Evolutionary conservation across 2,888 invertebrate species (phyloP).

Genomic region (Leistus spinibarbis): DNA sequence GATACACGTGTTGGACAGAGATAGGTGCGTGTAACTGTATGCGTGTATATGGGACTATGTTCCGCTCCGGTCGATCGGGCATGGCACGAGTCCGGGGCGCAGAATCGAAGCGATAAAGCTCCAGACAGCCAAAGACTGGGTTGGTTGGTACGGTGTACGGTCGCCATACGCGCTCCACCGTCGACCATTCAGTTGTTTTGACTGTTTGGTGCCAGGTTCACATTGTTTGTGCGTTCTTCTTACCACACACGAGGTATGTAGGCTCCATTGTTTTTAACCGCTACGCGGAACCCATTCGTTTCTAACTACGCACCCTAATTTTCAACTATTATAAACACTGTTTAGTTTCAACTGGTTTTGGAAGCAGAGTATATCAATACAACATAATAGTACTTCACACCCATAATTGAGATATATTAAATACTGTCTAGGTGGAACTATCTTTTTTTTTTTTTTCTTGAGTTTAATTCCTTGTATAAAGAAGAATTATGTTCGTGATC

Average conservation of each 20-base stretch:
- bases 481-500: no score
- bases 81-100: background rate
- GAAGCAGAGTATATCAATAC: no score
- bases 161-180: background rate
- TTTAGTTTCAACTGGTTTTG: background rate
- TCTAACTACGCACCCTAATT: background rate
- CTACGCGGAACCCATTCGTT: background rate
- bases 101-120: slow-evolving; percentile 8
- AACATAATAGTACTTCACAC: no score
- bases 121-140: background rate
- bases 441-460: no score
- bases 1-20: background rate
- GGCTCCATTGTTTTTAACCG: background rate
- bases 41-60: background rate
- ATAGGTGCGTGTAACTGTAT: background rate
- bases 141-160: background rate
- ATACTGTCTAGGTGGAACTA: no score
- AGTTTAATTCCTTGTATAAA: no score
- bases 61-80: slow-evolving; percentile 1
- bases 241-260: slow-evolving; percentile 6
- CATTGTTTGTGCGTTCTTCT: background rate
- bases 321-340: background rate
- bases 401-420: no score
- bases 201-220: slow-evolving; percentile 4
- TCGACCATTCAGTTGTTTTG: slow-evolving; percentile 1